Evolutionary conservation across 1,140 invertebrate genomes (phyloP).

Genomic region (Drosophila ohnishii): DNA sequence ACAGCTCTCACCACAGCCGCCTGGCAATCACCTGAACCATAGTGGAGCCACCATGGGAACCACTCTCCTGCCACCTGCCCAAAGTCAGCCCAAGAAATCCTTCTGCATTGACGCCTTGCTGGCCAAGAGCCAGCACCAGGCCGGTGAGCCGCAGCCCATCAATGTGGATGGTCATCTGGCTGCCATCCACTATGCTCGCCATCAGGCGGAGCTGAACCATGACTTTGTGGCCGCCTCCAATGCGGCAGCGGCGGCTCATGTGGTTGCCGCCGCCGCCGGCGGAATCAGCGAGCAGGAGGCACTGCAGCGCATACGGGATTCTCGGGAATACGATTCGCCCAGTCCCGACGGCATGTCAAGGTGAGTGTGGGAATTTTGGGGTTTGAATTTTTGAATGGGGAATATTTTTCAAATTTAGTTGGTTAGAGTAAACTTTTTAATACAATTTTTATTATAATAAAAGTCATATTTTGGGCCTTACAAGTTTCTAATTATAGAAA

Average conservation of each 20-base stretch:
- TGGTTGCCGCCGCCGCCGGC: constrained; percentile 61
- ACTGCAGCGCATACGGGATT: constrained; percentile 76
- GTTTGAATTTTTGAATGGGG: too few relatives aligned
- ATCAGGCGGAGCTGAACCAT: constrained; percentile 69
- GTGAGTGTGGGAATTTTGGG: constrained; percentile 34
- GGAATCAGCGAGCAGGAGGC: constrained; percentile 78
- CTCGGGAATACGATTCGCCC: constrained; percentile 76
- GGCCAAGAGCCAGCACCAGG: constrained; percentile 77
- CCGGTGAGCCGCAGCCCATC: constrained; percentile 36
- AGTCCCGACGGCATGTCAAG: constrained; percentile 83
- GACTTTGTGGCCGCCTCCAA: constrained; percentile 72
- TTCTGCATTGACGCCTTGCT: constrained; percentile 89
- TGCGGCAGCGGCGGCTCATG: constrained; percentile 63
- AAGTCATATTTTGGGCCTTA: too few relatives aligned
- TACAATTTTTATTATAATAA: neutral
- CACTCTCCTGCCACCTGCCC: constrained; percentile 48
- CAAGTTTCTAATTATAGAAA: neutral
- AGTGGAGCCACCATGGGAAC: constrained; percentile 36
- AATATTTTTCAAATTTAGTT: neutral
- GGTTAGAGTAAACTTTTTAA: fast-evolving
- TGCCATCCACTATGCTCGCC: constrained; percentile 71
- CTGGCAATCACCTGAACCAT: constrained; percentile 33
- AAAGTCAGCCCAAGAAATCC: constrained; percentile 84
- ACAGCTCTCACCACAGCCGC: constrained; percentile 20
- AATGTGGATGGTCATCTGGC: constrained; percentile 69